Percentiles rank a stretch among this genome's conserved stretches.
Evolutionary conservation across 2,888 invertebrate species (phyloP).

Genomic region (Tenthredo distinguenda): DNA sequence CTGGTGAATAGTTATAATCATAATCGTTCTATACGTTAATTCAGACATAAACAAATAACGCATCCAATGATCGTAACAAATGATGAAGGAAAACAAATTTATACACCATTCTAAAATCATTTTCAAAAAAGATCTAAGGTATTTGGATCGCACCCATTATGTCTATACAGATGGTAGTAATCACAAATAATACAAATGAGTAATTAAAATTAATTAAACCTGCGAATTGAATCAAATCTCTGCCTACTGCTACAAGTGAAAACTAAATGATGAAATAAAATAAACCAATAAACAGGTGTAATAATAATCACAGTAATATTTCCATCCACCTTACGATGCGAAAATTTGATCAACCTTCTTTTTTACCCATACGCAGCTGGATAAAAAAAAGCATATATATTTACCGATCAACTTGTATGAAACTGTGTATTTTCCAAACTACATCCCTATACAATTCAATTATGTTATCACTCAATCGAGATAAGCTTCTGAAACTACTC

Average conservation of each 20-base stretch:
- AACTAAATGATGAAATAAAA: background rate
- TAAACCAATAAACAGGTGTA: background rate
- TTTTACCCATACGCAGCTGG: background rate
- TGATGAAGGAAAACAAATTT: background rate
- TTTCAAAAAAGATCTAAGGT: background rate
- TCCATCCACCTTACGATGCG: background rate
- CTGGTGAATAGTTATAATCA: background rate
- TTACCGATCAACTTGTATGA: background rate
- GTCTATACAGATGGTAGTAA: background rate
- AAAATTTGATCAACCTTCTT: background rate
- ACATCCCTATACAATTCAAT: background rate
- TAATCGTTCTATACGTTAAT: background rate
- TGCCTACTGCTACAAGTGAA: background rate
- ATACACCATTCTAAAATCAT: background rate
- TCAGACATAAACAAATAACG: background rate
- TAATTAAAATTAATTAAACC: background rate
- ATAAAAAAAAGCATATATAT: background rate
- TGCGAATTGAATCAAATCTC: background rate
- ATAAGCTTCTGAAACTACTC: background rate
- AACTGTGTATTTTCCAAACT: constrained; percentile 6
- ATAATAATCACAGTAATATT: background rate
- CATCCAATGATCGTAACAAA: background rate
- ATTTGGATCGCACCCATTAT: background rate
- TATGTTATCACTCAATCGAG: constrained; percentile 5
- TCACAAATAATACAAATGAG: background rate